Evolutionary conservation across 2,888 invertebrate species (phyloP).

Genomic region (Papilio elwesi): DNA sequence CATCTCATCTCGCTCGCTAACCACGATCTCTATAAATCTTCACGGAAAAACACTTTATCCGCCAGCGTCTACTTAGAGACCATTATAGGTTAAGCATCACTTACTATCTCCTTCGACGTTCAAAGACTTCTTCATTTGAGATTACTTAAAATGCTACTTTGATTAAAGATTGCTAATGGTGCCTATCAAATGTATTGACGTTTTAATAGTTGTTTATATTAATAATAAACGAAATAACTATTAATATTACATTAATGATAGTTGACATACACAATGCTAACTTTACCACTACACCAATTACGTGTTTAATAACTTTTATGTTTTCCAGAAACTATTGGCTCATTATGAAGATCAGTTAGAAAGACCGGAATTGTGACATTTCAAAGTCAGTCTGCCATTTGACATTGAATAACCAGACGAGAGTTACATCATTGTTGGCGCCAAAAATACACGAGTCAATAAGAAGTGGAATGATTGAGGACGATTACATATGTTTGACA

Average conservation of each 20-base stretch:
- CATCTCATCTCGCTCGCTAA: constrained; percentile 33
- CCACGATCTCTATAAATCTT: constrained; percentile 36
- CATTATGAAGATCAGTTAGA: neutral
- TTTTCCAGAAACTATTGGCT: neutral
- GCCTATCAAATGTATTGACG: constrained; percentile 6
- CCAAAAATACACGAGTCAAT: constrained; percentile 34
- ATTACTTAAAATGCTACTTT: constrained; percentile 24
- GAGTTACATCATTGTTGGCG: constrained; percentile 35
- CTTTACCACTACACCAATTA: neutral
- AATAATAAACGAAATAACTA: too few species aligned
- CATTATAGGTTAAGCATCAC: constrained; percentile 39
- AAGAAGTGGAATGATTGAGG: constrained; percentile 10
- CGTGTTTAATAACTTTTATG: neutral
- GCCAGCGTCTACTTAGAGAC: constrained; percentile 32
- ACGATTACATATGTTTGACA: constrained; percentile 22
- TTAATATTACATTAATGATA: too few species aligned
- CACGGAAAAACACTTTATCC: constrained; percentile 37
- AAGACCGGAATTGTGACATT: constrained; percentile 19
- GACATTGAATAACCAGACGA: constrained; percentile 32
- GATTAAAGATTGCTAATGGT: constrained; percentile 23
- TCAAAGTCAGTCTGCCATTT: constrained; percentile 28
- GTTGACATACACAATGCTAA: too few species aligned
- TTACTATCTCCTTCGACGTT: constrained; percentile 30
- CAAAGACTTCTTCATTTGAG: constrained; percentile 30
- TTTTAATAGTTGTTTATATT: neutral